Conservation (phyloP, 2,888 invertebrate genomes). For the Serrognathus titanus region DNA sequence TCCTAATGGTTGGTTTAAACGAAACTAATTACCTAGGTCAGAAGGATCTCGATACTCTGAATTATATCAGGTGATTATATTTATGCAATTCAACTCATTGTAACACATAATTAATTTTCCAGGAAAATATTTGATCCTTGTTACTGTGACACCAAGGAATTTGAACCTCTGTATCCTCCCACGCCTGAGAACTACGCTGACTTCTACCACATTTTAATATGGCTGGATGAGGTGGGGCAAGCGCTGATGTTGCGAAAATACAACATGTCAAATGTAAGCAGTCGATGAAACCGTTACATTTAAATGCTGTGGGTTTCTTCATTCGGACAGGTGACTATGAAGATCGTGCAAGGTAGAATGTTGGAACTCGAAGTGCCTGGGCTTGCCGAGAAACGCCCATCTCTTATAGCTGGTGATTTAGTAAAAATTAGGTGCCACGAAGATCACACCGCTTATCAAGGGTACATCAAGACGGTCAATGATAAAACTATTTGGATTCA, state of each 20-base stretch:
- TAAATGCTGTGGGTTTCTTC: too few species aligned
- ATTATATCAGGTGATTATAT: conserved; percentile 3
- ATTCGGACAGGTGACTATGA: conserved; percentile 10
- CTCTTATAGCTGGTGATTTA: conserved; percentile 59
- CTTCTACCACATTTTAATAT: conserved; percentile 57
- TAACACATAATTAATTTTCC: conserved; percentile 15
- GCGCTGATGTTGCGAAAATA: conserved; percentile 38
- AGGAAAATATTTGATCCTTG: conserved; percentile 43
- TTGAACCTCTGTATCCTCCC: conserved; percentile 19
- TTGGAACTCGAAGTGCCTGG: conserved; percentile 58
- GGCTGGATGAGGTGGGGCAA: conserved; percentile 60
- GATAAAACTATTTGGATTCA: conserved; percentile 46
- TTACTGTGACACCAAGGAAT: conserved; percentile 27
- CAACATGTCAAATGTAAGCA: conserved; percentile 28
- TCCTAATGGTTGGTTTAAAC: conserved; percentile 21
- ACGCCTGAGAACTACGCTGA: conserved; percentile 50
- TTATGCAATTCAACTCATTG: too few species aligned
- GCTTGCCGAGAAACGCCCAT: conserved; percentile 66
- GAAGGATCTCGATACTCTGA: neutral
- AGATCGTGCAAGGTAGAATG: conserved; percentile 36
- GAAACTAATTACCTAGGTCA: neutral
- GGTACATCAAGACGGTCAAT: conserved; percentile 45
- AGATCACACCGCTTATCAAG: conserved; percentile 45
- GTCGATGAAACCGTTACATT: too few species aligned
- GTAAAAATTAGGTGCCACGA: conserved; percentile 46